Evolutionary conservation across 1,140 invertebrate species (phyloP).

Genomic region (Trichoplusia ni): DNA sequence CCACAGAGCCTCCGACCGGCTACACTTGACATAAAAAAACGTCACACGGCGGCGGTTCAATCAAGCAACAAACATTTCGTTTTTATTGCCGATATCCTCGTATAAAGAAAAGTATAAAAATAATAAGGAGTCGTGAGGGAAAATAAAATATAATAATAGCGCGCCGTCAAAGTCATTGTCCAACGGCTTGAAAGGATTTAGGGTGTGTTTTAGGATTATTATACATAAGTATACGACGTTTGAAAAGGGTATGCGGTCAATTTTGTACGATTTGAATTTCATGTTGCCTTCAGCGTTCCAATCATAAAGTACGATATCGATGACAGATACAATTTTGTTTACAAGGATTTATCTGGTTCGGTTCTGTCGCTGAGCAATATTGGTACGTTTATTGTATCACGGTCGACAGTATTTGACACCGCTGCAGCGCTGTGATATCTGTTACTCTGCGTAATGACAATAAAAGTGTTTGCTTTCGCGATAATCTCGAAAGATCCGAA

Average conservation of each 20-base stretch:
- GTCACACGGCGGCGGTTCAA: conserved; percentile 61
- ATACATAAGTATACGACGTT: conserved; percentile 32
- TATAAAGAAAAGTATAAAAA: conserved; percentile 75
- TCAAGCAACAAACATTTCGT: conserved; percentile 72
- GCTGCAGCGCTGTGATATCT: conserved; percentile 15
- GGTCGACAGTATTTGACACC: conserved; percentile 19
- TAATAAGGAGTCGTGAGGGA: conserved; percentile 70
- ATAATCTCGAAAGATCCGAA: conserved; percentile 3
- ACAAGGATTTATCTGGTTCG: conserved; percentile 61
- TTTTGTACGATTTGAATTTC: conserved; percentile 69
- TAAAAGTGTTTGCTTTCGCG: conserved; percentile 21
- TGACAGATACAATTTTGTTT: conserved; percentile 74
- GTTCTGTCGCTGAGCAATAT: conserved; percentile 40
- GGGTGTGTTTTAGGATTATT: conserved; percentile 57
- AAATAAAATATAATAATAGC: conserved; percentile 75
- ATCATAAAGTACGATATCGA: conserved; percentile 71
- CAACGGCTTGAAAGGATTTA: conserved; percentile 61
- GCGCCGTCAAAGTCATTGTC: conserved; percentile 56
- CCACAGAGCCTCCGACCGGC: neutral
- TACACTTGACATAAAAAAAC: conserved; percentile 47
- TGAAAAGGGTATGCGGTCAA: conserved; percentile 57
- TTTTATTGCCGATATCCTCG: conserved; percentile 72
- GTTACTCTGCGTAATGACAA: conserved; percentile 17
- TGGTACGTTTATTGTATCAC: conserved; percentile 40
- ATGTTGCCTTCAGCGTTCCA: conserved; percentile 51